Conservation (phyloP, 1,140 invertebrate species). For the Drosophila varians region DNA sequence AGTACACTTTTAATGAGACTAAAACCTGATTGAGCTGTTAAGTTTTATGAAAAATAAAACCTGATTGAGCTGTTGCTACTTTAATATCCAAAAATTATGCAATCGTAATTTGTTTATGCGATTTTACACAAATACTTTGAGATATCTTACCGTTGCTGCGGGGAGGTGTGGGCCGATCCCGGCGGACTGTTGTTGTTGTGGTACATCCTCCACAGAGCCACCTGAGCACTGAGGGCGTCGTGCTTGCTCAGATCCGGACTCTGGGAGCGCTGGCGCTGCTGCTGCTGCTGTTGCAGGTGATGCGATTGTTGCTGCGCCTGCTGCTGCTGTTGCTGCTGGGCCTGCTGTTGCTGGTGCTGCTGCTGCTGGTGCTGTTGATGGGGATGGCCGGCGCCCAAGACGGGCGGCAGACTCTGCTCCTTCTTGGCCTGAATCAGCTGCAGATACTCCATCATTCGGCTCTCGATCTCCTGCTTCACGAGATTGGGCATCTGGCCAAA, state of each 20-base stretch:
- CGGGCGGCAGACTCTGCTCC: conserved; percentile 56
- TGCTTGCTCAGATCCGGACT: conserved; percentile 85
- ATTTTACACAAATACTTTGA: not conserved
- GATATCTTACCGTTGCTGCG: conserved; percentile 72
- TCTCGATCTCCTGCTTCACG: conserved; percentile 88
- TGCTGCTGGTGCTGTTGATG: conserved; percentile 84
- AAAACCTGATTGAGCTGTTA: not conserved
- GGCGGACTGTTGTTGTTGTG: conserved; percentile 86
- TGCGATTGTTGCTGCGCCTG: conserved; percentile 84
- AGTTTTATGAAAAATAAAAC: not conserved
- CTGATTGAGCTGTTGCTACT: not conserved
- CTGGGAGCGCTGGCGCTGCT: conserved; percentile 84
- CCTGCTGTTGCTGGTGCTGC: conserved; percentile 84
- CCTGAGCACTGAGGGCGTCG: conserved; percentile 87
- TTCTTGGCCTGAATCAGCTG: conserved; percentile 87
- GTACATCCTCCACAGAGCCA: conserved; percentile 93
- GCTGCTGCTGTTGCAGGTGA: conserved; percentile 82
- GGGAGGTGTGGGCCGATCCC: conserved; percentile 70
- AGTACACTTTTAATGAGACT: not conserved
- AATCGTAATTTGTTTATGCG: not conserved
- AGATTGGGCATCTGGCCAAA: conserved; percentile 85
- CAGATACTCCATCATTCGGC: conserved; percentile 91
- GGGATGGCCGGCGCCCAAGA: conserved; percentile 73
- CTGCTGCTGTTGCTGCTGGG: conserved; percentile 83
- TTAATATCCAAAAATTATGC: not conserved